A percentile compares a stretch with the other conserved stretches of the same genome.
Conservation (phyloP, 2,888 invertebrate species). For the Drosophila acutilabella region DNA sequence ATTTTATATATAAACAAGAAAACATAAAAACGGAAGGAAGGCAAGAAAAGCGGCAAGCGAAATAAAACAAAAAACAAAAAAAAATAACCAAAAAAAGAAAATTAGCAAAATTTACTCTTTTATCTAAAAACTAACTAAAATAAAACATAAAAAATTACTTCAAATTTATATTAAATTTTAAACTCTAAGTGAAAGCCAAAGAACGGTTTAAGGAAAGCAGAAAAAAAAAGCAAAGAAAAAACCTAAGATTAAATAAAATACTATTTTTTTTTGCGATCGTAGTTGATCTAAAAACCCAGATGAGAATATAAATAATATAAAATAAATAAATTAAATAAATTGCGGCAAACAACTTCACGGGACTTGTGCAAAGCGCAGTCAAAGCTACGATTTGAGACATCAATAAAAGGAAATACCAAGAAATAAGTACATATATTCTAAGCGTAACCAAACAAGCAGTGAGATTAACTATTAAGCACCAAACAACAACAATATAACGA, state of each 20-base stretch:
- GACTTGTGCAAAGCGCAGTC: constrained; percentile 85
- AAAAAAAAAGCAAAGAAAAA: constrained; percentile 32
- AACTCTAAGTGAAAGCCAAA: constrained; percentile 75
- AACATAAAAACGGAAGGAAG: constrained; percentile 16
- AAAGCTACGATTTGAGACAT: constrained; percentile 61
- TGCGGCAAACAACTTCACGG: constrained; percentile 63
- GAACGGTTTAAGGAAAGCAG: constrained; percentile 53
- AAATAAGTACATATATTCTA: constrained; percentile 61
- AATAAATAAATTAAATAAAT: constrained; percentile 24
- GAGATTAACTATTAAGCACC: constrained; percentile 80
- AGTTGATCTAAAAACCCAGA: constrained; percentile 80
- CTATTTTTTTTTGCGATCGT: constrained; percentile 79
- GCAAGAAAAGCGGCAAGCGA: constrained; percentile 22
- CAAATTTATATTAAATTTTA: constrained; percentile 75
- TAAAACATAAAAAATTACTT: constrained; percentile 62
- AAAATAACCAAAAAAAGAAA: constrained; percentile 51
- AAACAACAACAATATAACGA: constrained; percentile 2
- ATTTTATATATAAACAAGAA: constrained; percentile 83
- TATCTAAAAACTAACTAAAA: constrained; percentile 76
- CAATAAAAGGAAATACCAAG: constrained; percentile 54
- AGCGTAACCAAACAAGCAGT: constrained; percentile 76
- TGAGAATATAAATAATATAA: constrained; percentile 27
- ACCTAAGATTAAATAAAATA: constrained; percentile 53
- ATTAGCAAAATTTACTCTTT: constrained; percentile 85
- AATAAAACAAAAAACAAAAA: constrained; percentile 35